Evolutionary conservation across 2,113 vertebrate genomes (phyloP), one percentile per base, ranked within the genome.

Genomic region (Laticauda laticaudata): DNA sequence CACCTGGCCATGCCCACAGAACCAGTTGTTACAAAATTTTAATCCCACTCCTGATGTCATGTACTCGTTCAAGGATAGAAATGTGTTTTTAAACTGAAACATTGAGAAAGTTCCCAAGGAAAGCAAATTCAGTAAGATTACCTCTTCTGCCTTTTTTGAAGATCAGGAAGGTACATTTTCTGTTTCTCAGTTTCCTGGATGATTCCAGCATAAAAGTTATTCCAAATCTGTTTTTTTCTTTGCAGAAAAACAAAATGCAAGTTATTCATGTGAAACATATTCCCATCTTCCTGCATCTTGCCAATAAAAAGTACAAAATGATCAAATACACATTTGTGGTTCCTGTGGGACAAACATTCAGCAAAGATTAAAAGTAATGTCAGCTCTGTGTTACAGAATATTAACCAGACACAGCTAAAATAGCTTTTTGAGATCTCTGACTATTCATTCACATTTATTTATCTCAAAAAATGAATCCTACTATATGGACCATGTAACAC

Each of bases 381-480:
- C 92, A 88, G 8, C 11, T 45, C 93, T 91, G 39, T 86, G 51
- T 5, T 87, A 91, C 81, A 90, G 86, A n/a, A 88, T 90, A 92
- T 90, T 94, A 88, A 26, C 90, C 92, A 94, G 48, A 18, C 24
- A 43, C n/a, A 94, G 5, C 90, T 95, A 18, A 39, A 93, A 89
- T 69, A 75, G 26, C 48, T 94, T 85, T 93, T 75, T 24, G 86
- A 26, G 29, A 23, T 21, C 57, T 90, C 69, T 54, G 20, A 15
- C 9, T 64, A n/a, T 91, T 91, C 87, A 93, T 87, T 53, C 53
- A 91, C 29, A 61, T 91, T 45, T 91, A 1, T 91, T 93, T 91
- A 91, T 21, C 48, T 91, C 0, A 43, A 3, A 23, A 20, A 93
- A 87, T 14, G 6, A 18, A 88, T 94, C 93, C 56, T 61, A 64